These are phyloP conservation scores for Channallabes apus DNA, from an alignment of 2,797 vertebrate genomes.

Conservation along the genomic window DNA sequence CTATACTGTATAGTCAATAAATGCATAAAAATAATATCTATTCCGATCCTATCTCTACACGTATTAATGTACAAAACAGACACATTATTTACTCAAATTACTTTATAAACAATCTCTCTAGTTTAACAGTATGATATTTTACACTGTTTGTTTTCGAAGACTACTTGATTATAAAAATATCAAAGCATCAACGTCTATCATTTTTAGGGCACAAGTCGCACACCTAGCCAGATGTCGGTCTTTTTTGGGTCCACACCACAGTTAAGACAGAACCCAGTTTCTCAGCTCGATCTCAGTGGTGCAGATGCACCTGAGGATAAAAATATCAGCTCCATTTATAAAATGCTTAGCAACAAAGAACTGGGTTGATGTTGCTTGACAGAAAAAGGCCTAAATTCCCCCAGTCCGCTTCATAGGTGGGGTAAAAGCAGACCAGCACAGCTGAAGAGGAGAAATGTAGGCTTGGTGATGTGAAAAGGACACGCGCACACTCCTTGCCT, in stretches of 20 bases:
- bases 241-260: conserved; percentile 49
- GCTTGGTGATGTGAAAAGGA: conserved; percentile 45
- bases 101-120: neutral
- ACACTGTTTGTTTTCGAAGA: neutral
- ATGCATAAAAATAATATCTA: neutral
- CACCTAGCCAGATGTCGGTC: neutral
- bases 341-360: conserved; percentile 66
- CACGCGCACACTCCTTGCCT: conserved; percentile 37
- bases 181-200: neutral
- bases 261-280: conserved; percentile 68
- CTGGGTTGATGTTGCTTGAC: conserved; percentile 68
- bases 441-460: conserved; percentile 52
- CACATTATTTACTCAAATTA: neutral
- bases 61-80: neutral
- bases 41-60: neutral
- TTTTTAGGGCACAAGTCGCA: conserved; percentile 12
- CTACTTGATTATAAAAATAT: neutral
- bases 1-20: neutral
- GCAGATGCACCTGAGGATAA: conserved; percentile 75
- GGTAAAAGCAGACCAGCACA: conserved; percentile 35
- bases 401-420: conserved; percentile 50
- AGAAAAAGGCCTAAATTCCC: conserved; percentile 54
- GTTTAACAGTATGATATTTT: neutral
- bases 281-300: conserved; percentile 64
- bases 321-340: conserved; percentile 74